Percentiles rank a stretch among this genome's conserved stretches.
phyloP scores from a whole-genome alignment of 2,888 invertebrate genomes.

The Bedellia somnulentella region DNA sequence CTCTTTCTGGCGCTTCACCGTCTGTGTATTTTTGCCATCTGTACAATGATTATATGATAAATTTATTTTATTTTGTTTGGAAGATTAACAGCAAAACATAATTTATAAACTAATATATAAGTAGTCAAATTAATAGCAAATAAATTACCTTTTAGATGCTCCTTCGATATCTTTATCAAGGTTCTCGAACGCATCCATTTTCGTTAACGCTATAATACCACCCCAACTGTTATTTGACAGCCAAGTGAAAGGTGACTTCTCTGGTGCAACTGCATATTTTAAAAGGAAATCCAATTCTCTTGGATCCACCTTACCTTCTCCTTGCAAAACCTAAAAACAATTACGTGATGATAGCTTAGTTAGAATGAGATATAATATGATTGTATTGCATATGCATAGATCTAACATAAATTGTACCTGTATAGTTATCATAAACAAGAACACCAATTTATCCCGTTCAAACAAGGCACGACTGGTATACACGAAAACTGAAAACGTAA shows the following conservation, averaged over 20 bases:
- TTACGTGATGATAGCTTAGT: neutral
- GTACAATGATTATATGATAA: neutral
- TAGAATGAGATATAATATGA: neutral
- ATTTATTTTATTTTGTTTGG: neutral
- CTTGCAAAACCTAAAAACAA: slow-evolving; percentile 35
- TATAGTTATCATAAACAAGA: slow-evolving; percentile 82
- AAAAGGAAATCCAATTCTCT: slow-evolving; percentile 85
- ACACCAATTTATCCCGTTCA: slow-evolving; percentile 89
- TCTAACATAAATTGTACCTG: too few relatives aligned
- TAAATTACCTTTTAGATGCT: slow-evolving; percentile 77
- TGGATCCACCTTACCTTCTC: slow-evolving; percentile 67
- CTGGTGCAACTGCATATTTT: slow-evolving; percentile 77
- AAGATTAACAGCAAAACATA: neutral
- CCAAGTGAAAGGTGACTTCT: slow-evolving; percentile 81
- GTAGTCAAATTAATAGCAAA: neutral
- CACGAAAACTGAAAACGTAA: slow-evolving; percentile 82
- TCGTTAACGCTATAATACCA: slow-evolving; percentile 75
- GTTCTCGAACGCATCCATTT: slow-evolving; percentile 77
- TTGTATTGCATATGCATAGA: neutral
- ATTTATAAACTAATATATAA: neutral
- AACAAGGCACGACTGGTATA: slow-evolving; percentile 91
- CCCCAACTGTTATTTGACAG: slow-evolving; percentile 79
- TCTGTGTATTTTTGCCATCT: slow-evolving; percentile 93
- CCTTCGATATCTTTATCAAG: slow-evolving; percentile 91
- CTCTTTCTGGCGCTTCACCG: slow-evolving; percentile 89